Base-by-base conservation (phyloP, 2,113 vertebrate genomes). In the human (Homo sapiens) region DNA sequence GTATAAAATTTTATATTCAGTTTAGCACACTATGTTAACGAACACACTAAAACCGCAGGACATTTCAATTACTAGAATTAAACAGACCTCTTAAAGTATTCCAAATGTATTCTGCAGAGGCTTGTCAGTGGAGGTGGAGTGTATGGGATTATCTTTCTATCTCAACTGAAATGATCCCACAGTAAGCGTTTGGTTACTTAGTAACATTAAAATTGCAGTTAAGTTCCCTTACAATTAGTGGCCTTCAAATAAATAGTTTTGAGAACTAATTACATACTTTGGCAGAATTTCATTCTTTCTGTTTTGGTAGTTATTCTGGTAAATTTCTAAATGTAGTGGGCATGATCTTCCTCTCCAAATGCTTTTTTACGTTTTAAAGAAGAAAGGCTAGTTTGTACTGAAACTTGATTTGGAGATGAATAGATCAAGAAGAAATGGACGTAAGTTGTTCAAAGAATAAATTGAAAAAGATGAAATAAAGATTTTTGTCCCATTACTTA, bases 171-270 rank as follows among this genome's bases (percentile, higher is more conserved):
- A 97, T 94, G 35, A 89, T 88, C 92, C n/a, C 75, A 90, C 0
- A 10, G 30, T 93, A 98, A 96, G 89, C 88, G 75, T 96, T 98
- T 93, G 89, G 96, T 98, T 98, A 97, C 98, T 97, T 97, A 96
- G 97, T 98, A 98, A 98, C 96, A 98, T 61, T 95, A 98, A 98
- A 96, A 97, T 94, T 97, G 70, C 70, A 90, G 97, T 98, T 98
- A 98, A 86, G 73, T 97, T 96, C 94, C 96, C 85, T 95, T 93
- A 84, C 96, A 98, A 98, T 97, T 97, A 97, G 93, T 0, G 57
- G 88, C 89, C 96, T 98, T 98, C 92, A 96, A 94, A 97, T 97
- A 75, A 96, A 97, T 96, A 52, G 50, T 75, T 97, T 98, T 98
- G 90, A 90, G 81, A 97, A 93, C 84, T 97, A 98, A 98, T 98